Evolutionary conservation across 2,888 invertebrate species (phyloP).

Genomic region (Agonum fuliginosum): DNA sequence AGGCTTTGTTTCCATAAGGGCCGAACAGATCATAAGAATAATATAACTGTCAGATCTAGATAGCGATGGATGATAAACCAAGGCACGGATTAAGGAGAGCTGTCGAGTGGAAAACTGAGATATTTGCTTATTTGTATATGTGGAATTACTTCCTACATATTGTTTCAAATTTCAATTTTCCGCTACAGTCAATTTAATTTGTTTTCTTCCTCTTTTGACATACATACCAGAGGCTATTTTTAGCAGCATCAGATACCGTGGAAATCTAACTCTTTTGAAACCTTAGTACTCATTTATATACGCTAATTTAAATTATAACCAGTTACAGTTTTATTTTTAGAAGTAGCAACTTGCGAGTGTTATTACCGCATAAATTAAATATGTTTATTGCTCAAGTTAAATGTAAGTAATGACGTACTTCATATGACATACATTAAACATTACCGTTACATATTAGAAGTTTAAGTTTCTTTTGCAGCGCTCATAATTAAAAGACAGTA

Average conservation of each 20-base stretch:
- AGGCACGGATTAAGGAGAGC: slow-evolving; percentile 2
- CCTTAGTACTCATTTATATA: not conserved
- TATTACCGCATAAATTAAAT: too few species aligned
- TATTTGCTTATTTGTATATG: slow-evolving; percentile 34
- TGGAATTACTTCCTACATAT: slow-evolving; percentile 25
- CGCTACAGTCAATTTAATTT: slow-evolving; percentile 40
- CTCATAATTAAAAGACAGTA: too few species aligned
- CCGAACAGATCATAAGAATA: slow-evolving; percentile 49
- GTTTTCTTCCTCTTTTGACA: slow-evolving; percentile 19
- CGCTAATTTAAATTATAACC: too few species aligned
- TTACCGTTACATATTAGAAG: too few species aligned
- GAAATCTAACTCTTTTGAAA: too few species aligned
- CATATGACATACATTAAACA: too few species aligned
- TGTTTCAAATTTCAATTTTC: slow-evolving; percentile 40
- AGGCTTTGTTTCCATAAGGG: slow-evolving; percentile 52
- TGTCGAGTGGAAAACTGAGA: slow-evolving; percentile 18
- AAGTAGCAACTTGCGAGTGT: too few species aligned
- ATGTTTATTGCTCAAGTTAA: too few species aligned
- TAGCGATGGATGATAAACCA: slow-evolving; percentile 3
- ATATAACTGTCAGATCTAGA: slow-evolving; percentile 51
- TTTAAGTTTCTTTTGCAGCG: too few species aligned
- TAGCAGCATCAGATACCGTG: not conserved
- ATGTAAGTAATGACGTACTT: too few species aligned
- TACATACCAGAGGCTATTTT: not conserved
- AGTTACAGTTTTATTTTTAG: too few species aligned